Conservation (phyloP, 2,888 invertebrate species). For the Metellina segmentata region DNA sequence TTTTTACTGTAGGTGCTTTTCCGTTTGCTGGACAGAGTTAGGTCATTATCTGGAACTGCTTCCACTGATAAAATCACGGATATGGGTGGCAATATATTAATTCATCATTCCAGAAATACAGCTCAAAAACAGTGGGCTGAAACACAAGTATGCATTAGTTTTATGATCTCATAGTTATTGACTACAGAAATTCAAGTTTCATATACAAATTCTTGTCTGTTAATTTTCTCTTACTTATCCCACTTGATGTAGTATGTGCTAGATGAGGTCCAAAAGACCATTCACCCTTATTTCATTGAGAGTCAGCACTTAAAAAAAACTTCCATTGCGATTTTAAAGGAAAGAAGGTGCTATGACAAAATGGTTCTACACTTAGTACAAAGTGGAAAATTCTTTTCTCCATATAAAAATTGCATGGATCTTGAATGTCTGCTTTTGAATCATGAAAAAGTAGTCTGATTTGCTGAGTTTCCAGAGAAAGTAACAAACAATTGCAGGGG, state of each 20-base stretch:
- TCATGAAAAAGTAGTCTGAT: too few species aligned
- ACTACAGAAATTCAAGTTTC: not conserved
- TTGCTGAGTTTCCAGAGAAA: too few species aligned
- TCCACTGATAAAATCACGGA: conserved; percentile 87
- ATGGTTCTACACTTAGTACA: too few species aligned
- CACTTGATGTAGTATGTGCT: not conserved
- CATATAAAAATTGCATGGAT: too few species aligned
- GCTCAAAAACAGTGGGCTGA: conserved; percentile 99
- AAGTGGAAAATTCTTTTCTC: too few species aligned
- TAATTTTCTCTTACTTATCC: not conserved
- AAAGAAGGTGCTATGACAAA: too few species aligned
- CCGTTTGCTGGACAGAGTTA: conserved; percentile 95
- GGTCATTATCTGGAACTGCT: conserved; percentile 83
- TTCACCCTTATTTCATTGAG: too few species aligned
- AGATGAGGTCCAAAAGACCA: too few species aligned
- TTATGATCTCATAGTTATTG: not conserved
- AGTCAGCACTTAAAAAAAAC: too few species aligned
- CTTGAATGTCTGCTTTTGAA: too few species aligned
- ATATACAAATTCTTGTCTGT: not conserved
- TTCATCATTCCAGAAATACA: conserved; percentile 98
- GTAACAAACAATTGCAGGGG: too few species aligned
- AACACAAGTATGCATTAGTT: conserved; percentile 87
- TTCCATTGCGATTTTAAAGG: too few species aligned
- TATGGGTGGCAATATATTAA: conserved; percentile 94
- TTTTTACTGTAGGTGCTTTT: conserved; percentile 87